Evolutionary conservation across 2,797 vertebrate genomes (phyloP).

Genomic region (Tragelaphus oryx): DNA sequence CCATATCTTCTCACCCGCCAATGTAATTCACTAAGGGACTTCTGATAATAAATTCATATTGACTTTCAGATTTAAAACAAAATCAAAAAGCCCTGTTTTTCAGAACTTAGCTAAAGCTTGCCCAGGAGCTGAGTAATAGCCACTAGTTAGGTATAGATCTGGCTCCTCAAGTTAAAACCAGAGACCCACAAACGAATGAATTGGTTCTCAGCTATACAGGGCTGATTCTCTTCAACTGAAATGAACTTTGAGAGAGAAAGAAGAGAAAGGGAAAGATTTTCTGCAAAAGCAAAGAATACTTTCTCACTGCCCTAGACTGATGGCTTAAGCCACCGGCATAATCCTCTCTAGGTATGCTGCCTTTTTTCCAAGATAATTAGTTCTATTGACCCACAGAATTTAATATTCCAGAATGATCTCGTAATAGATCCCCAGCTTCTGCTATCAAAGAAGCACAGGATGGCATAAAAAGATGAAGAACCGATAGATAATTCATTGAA

Average conservation of each 20-base stretch:
- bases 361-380: constrained; percentile 25
- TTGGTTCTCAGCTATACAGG: constrained; percentile 51
- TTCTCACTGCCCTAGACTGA: neutral
- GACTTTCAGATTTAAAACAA: constrained; percentile 75
- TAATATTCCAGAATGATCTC: constrained; percentile 29
- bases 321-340: neutral
- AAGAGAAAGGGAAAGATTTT: neutral
- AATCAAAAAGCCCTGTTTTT: neutral
- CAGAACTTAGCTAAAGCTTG: constrained; percentile 52
- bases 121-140: constrained; percentile 61
- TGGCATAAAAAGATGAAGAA: neutral
- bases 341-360: neutral
- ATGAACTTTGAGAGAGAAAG: constrained; percentile 58
- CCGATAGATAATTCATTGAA: neutral
- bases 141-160: constrained; percentile 45
- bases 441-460: neutral
- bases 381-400: constrained; percentile 6
- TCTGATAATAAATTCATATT: constrained; percentile 78
- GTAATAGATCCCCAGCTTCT: neutral
- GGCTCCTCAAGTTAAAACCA: constrained; percentile 29
- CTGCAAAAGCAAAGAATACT: neutral
- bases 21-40: constrained; percentile 73
- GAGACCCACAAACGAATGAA: constrained; percentile 54
- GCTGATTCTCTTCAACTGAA: constrained; percentile 62
- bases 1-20: constrained; percentile 67